These are phyloP conservation scores for Pelagia noctiluca DNA, from an alignment of 30 jellyfish, hydroid and myxozoan species.

Conservation along the genomic window DNA sequence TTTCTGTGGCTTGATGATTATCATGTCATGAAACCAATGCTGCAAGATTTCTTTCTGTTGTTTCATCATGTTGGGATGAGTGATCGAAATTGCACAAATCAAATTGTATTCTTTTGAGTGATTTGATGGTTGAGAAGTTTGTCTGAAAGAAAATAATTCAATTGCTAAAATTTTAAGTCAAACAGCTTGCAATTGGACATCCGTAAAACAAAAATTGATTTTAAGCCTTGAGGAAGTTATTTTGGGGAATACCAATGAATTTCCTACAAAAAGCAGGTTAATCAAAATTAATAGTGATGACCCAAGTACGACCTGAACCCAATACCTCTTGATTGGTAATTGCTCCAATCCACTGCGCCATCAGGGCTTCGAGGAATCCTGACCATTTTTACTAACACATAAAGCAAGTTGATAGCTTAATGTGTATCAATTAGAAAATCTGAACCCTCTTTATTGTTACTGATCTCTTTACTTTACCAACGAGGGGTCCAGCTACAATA, in stretches of 20 bases:
- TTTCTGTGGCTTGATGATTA: conserved; percentile 1
- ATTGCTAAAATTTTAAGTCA: not conserved
- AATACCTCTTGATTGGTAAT: too few relatives aligned
- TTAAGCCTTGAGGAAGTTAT: not conserved
- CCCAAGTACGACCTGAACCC: too few relatives aligned
- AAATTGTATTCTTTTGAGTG: not conserved
- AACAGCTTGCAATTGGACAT: not conserved
- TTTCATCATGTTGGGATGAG: not conserved
- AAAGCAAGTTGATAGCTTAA: too few relatives aligned
- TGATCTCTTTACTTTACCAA: too few relatives aligned
- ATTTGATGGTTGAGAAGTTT: not conserved
- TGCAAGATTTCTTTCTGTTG: conserved; percentile 2
- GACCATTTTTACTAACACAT: too few relatives aligned
- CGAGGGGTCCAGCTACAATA: too few relatives aligned
- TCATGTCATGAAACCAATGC: conserved; percentile 27
- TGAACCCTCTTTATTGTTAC: too few relatives aligned
- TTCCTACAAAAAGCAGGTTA: not conserved
- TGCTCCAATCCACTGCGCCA: too few relatives aligned
- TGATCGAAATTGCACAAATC: conserved; percentile 11
- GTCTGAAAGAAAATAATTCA: not conserved
- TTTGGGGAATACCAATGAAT: not conserved
- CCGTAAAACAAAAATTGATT: not conserved
- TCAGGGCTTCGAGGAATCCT: too few relatives aligned
- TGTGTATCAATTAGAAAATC: too few relatives aligned
- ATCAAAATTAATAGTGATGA: too few relatives aligned